phyloP scores from a whole-genome alignment of 37 sponge, comb jelly and placozoan species.

The Bolinopsis microptera region DNA sequence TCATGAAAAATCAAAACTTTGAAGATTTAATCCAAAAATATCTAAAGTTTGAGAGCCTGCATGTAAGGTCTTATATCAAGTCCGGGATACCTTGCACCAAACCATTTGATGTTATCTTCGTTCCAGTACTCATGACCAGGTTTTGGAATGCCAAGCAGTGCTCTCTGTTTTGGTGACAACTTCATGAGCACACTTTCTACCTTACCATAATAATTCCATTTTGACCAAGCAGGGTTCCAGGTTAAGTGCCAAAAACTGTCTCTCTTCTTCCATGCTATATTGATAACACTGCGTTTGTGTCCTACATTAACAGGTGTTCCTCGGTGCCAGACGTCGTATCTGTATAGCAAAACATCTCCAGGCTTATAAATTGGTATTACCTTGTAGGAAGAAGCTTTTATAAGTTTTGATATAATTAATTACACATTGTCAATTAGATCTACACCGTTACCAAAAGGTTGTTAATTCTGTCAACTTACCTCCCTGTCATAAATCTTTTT shows the following conservation, averaged over 20 bases:
- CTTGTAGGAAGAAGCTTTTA: background rate
- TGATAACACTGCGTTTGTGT: slow-evolving; percentile 7
- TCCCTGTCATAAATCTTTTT: slow-evolving; percentile 25
- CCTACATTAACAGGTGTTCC: background rate
- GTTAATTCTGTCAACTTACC: too few relatives aligned
- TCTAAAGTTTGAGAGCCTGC: background rate
- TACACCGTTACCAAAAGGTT: too few relatives aligned
- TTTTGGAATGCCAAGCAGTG: background rate
- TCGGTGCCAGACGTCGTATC: slow-evolving; percentile 2
- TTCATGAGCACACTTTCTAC: background rate
- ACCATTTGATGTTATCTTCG: background rate
- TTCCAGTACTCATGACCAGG: slow-evolving; percentile 2
- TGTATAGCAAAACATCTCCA: slow-evolving; percentile 4
- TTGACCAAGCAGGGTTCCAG: slow-evolving; percentile 2
- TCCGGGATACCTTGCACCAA: slow-evolving; percentile 20
- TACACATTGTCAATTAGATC: too few relatives aligned
- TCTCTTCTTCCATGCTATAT: slow-evolving; percentile 24
- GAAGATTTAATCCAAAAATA: too few relatives aligned
- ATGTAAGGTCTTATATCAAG: slow-evolving; percentile 10
- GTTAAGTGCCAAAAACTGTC: slow-evolving; percentile 2
- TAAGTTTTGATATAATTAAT: too few relatives aligned
- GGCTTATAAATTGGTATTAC: slow-evolving; percentile 16
- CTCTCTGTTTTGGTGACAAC: slow-evolving; percentile 8
- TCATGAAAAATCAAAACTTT: too few relatives aligned
- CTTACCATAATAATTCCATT: slow-evolving; percentile 34